phyloP scores from a whole-genome alignment of 2,797 vertebrate genomes.

The Falco rusticolus region DNA sequence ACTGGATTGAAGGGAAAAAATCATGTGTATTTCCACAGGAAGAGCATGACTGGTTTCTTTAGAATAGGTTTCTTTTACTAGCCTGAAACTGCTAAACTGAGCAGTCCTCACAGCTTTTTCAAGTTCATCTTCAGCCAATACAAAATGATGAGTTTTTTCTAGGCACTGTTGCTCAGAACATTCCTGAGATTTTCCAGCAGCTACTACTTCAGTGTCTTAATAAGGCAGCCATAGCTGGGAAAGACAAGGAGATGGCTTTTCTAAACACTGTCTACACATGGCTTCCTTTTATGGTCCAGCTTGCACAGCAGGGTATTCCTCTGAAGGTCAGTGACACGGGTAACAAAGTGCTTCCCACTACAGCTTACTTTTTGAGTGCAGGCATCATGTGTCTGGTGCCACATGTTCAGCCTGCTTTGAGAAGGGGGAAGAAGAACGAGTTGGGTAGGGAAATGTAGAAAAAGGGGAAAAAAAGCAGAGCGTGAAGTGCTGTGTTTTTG shows the following conservation, averaged over 20 bases:
- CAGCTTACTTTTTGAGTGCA: not conserved
- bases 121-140: not conserved
- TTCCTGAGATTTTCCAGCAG: slow-evolving; percentile 51
- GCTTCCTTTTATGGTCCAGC: slow-evolving; percentile 66
- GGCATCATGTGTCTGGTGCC: not conserved
- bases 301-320: slow-evolving; percentile 63
- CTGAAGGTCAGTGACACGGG: slow-evolving; percentile 13
- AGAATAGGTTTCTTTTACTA: not conserved
- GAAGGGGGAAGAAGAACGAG: not conserved
- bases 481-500: not conserved
- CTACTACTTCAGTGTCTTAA: slow-evolving; percentile 55
- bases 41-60: not conserved
- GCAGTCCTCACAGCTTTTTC: not conserved
- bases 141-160: slow-evolving; percentile 3
- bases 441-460: not conserved
- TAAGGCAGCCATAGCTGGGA: slow-evolving; percentile 45
- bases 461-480: not conserved
- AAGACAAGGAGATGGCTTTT: slow-evolving; percentile 47
- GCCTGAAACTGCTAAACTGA: not conserved
- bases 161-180: not conserved
- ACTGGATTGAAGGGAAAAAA: not conserved
- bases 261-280: slow-evolving; percentile 41
- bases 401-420: not conserved
- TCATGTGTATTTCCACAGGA: not conserved
- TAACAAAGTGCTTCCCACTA: slow-evolving; percentile 24